Evolutionary conservation across 2,888 invertebrate genomes (phyloP).

Genomic region (Dyspetes luteomarginatus): DNA sequence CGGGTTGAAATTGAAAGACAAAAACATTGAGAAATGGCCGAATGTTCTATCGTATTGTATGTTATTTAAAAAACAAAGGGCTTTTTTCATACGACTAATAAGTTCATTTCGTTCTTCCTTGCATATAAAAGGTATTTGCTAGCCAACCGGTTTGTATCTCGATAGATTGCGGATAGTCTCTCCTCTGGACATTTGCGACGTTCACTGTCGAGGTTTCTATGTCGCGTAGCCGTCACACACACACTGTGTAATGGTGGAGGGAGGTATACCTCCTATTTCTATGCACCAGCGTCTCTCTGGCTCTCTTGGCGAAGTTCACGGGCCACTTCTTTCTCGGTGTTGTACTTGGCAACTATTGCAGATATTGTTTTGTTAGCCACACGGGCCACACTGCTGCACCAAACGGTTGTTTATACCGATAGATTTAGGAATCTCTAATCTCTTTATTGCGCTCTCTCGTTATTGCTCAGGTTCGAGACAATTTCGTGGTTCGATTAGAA

Average conservation of each 20-base stretch:
- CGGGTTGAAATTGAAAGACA: no score
- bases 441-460: background rate
- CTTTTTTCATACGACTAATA: background rate
- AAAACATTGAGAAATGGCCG: no score
- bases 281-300: no score
- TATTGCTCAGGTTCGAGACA: background rate
- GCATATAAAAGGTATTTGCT: background rate
- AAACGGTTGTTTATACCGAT: background rate
- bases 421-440: background rate
- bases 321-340: conserved; percentile 61
- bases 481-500: background rate
- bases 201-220: conserved; percentile 77
- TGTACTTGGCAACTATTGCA: background rate
- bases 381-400: background rate
- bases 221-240: conserved; percentile 17
- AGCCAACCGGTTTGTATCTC: conserved; percentile 73
- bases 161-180: conserved; percentile 70
- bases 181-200: conserved; percentile 62
- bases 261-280: background rate
- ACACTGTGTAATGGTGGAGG: background rate
- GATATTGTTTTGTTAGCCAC: background rate
- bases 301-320: conserved; percentile 71
- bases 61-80: background rate
- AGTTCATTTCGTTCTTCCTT: background rate
- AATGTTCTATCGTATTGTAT: no score